phyloP scores from a whole-genome alignment of 2,797 vertebrate genomes.

The Eutrigla gurnardus region DNA sequence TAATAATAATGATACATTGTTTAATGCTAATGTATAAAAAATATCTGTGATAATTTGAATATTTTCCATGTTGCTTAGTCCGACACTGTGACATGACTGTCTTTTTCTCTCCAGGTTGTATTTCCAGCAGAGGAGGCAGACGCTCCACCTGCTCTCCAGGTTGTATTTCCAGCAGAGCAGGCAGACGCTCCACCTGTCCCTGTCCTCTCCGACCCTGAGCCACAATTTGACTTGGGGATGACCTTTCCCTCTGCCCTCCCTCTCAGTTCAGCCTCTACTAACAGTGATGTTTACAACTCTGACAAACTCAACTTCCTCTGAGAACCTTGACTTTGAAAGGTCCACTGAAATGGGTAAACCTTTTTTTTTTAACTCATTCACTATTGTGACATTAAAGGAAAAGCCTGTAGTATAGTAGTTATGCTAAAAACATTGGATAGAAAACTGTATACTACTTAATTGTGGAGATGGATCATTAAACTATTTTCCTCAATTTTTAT shows the following conservation, averaged over 20 bases:
- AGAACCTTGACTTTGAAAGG: background rate
- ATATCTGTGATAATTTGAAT: too few species aligned
- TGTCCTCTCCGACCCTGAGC: background rate
- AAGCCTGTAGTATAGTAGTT: background rate
- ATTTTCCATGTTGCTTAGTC: too few species aligned
- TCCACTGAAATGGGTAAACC: background rate
- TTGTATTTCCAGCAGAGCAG: background rate
- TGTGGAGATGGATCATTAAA: too few species aligned
- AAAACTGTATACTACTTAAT: too few species aligned
- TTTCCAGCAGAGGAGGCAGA: background rate
- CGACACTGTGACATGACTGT: background rate
- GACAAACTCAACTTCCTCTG: slow-evolving; percentile 57
- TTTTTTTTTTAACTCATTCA: background rate
- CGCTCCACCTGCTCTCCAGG: background rate
- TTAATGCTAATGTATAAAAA: too few species aligned
- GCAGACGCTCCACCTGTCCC: background rate
- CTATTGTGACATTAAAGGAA: background rate
- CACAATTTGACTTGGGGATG: slow-evolving; percentile 37
- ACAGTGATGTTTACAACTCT: slow-evolving; percentile 53
- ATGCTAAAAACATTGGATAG: too few species aligned
- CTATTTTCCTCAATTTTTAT: too few species aligned
- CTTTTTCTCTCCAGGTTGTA: slow-evolving; percentile 14
- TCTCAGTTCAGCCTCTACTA: slow-evolving; percentile 16
- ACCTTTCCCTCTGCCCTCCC: slow-evolving; percentile 9
- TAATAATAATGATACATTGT: too few species aligned